phyloP scores from a whole-genome alignment of 2,113 vertebrate genomes.

The Engraulis encrasicolus region DNA sequence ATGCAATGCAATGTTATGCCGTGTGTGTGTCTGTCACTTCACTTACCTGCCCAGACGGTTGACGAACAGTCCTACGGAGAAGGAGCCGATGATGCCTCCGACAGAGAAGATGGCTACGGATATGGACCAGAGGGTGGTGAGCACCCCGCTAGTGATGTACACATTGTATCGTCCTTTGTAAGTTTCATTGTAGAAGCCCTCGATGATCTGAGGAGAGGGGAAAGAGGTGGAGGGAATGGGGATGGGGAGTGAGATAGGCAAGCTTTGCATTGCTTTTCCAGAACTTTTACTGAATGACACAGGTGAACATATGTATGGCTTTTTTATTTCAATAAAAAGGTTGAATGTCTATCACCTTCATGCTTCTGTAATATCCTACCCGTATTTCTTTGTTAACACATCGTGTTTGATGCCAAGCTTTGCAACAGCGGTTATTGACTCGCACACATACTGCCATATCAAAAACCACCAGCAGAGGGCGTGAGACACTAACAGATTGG shows the following conservation, averaged over 20 bases:
- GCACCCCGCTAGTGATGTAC: slow-evolving; percentile 65
- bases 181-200: slow-evolving; percentile 89
- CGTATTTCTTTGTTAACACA: no score
- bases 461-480: background rate
- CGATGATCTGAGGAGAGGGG: slow-evolving; percentile 81
- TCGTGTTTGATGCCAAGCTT: no score
- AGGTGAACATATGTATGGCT: no score
- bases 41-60: slow-evolving; percentile 93
- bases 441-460: background rate
- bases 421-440: background rate
- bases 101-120: slow-evolving; percentile 95
- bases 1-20: no score
- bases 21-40: no score
- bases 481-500: background rate
- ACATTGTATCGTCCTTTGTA: slow-evolving; percentile 81
- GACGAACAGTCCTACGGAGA: slow-evolving; percentile 90
- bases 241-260: no score
- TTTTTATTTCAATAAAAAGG: no score
- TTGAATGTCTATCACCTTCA: no score
- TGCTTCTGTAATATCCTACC: no score
- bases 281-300: no score
- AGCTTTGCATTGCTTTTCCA: no score
- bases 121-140: slow-evolving; percentile 92
- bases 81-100: slow-evolving; percentile 91
- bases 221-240: background rate